Conservation (phyloP, 1,140 invertebrate species). For the Cotesia chilonis region DNA sequence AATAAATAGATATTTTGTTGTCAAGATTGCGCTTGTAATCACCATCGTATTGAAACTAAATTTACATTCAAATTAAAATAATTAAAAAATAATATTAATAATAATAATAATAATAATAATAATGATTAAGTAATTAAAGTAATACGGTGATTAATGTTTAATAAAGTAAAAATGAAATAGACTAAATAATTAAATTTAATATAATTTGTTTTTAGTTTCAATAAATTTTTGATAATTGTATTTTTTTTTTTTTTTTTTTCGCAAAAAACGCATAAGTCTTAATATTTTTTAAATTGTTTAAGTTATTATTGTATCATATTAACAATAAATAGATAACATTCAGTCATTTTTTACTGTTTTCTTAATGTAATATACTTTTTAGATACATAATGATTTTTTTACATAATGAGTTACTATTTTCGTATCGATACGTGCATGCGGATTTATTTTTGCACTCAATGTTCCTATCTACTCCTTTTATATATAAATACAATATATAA, state of each 20-base stretch:
- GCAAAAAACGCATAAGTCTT: conserved; percentile 40
- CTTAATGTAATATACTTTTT: not conserved
- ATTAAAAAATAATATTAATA: not conserved
- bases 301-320: conserved; percentile 49
- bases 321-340: conserved; percentile 48
- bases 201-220: no score
- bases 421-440: not conserved
- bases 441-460: not conserved
- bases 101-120: no score
- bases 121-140: not conserved
- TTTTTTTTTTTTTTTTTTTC: conserved; percentile 41
- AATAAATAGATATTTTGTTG: conserved; percentile 12
- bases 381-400: not conserved
- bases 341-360: conserved; percentile 32
- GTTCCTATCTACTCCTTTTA: no score
- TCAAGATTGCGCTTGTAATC: not conserved
- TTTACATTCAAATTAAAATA: not conserved
- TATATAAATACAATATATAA: no score
- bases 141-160: not conserved
- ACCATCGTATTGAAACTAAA: not conserved
- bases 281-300: conserved; percentile 42
- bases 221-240: conserved; percentile 22
- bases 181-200: not conserved
- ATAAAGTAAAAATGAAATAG: not conserved
- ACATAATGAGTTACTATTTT: not conserved